phyloP scores from a whole-genome alignment of 2,888 invertebrate genomes.

The Pseudanteris insignis region DNA sequence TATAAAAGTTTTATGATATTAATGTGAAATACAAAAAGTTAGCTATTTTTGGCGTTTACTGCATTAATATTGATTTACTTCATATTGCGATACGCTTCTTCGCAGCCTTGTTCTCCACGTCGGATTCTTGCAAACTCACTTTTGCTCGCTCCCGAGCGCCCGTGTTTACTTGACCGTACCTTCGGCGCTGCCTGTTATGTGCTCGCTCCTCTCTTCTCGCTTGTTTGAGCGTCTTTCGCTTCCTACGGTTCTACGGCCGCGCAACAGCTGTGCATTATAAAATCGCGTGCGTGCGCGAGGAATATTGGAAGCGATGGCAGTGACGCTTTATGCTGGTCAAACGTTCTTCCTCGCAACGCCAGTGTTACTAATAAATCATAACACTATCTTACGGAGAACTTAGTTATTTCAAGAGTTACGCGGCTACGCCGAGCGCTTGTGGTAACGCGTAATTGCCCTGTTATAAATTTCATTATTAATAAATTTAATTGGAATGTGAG shows the following conservation, averaged over 20 bases:
- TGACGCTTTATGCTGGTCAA: constrained; percentile 33
- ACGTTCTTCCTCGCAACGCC: constrained; percentile 16
- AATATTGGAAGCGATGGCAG: constrained; percentile 30
- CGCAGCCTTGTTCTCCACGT: constrained; percentile 4
- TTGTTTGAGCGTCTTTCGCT: constrained; percentile 23
- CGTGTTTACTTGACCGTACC: constrained; percentile 33
- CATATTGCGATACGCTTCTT: constrained; percentile 13
- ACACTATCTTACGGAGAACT: constrained; percentile 25
- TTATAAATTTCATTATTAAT: constrained; percentile 22
- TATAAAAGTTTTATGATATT: too few species aligned
- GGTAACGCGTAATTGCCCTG: constrained; percentile 8
- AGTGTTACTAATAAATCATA: constrained; percentile 29
- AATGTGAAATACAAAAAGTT: too few species aligned
- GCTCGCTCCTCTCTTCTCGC: constrained; percentile 12
- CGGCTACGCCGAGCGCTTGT: too few species aligned
- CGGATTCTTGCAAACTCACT: constrained; percentile 25
- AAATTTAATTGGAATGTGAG: constrained; percentile 16
- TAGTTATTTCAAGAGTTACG: constrained; percentile 21
- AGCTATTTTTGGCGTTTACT: too few species aligned
- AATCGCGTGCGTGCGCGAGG: constrained; percentile 17
- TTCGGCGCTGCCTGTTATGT: constrained; percentile 16
- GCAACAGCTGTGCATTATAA: constrained; percentile 38
- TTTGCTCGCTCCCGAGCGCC: constrained; percentile 9
- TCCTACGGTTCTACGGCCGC: constrained; percentile 9
- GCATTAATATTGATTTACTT: constrained; percentile 26